phyloP scores from a whole-genome alignment of 2,888 invertebrate species.

The Sphecodes monilicornis region DNA sequence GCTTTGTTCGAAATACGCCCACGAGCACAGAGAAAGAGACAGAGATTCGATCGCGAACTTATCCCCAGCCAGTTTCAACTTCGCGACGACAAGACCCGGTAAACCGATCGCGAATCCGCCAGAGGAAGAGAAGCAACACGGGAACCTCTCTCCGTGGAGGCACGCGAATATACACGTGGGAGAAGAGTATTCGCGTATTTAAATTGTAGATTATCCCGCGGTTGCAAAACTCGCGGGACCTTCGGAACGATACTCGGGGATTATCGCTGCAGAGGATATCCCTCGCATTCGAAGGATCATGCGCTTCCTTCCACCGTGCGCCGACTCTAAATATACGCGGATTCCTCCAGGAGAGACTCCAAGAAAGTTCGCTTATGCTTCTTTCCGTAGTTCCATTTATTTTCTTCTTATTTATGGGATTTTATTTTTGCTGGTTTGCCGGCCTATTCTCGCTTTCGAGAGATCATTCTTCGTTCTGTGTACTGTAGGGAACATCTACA shows the following conservation, averaged over 20 bases:
- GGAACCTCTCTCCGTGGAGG: slow-evolving; percentile 25
- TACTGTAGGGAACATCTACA: too few species aligned
- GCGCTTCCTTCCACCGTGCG: neutral
- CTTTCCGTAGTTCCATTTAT: neutral
- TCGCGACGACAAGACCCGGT: slow-evolving; percentile 40
- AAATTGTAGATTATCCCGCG: slow-evolving; percentile 67
- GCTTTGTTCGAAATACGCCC: slow-evolving; percentile 48
- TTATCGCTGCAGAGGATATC: slow-evolving; percentile 4
- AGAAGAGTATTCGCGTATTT: slow-evolving; percentile 52
- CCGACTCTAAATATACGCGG: neutral
- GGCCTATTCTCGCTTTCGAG: too few species aligned
- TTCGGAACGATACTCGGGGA: neutral
- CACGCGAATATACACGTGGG: slow-evolving; percentile 35
- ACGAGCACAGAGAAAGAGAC: slow-evolving; percentile 1
- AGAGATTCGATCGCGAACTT: slow-evolving; percentile 32
- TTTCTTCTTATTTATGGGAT: too few species aligned
- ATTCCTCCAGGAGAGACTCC: neutral
- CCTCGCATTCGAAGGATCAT: neutral
- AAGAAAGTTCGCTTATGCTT: neutral
- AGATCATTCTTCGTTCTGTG: too few species aligned
- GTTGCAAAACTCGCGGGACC: slow-evolving; percentile 19
- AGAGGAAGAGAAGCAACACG: slow-evolving; percentile 4
- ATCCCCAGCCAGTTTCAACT: slow-evolving; percentile 34
- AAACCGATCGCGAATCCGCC: slow-evolving; percentile 47
- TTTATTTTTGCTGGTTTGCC: too few species aligned